Evolutionary conservation across 37 sponge, comb jelly and placozoan genomes (phyloP).

Genomic region (Haliclona indistincta): DNA sequence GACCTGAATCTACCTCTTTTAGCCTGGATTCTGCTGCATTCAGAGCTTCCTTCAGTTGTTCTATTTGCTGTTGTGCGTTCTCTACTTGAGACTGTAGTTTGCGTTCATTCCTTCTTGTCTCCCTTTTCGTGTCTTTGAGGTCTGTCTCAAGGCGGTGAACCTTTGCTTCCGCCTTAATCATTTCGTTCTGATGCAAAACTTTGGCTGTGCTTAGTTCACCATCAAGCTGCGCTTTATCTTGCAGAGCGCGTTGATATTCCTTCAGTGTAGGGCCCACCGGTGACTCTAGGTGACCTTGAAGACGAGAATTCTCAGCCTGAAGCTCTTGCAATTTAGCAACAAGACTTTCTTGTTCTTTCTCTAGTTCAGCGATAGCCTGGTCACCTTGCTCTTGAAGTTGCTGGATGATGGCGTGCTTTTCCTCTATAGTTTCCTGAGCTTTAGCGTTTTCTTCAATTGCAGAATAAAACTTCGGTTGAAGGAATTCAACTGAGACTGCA

Average conservation of each 20-base stretch:
- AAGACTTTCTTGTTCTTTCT: too few species aligned
- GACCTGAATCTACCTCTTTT: neutral
- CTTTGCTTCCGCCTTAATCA: conserved; percentile 34
- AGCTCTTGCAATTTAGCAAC: conserved; percentile 11
- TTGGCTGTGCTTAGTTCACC: conserved; percentile 46
- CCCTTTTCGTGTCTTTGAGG: conserved; percentile 37
- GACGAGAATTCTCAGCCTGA: conserved; percentile 39
- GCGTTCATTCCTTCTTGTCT: conserved; percentile 17
- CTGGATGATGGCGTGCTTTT: conserved; percentile 42
- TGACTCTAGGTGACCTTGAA: conserved; percentile 56
- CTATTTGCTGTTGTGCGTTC: conserved; percentile 4
- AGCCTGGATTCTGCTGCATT: conserved; percentile 3
- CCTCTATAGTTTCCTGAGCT: conserved; percentile 21
- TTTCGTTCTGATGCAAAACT: conserved; percentile 46
- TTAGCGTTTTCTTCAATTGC: conserved; percentile 16
- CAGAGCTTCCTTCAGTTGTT: neutral
- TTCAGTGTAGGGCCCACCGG: conserved; percentile 4
- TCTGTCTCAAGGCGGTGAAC: conserved; percentile 29
- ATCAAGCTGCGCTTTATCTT: conserved; percentile 46
- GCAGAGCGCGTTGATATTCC: conserved; percentile 31
- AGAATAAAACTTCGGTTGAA: conserved; percentile 25
- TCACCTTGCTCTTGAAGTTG: conserved; percentile 28
- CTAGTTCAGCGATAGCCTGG: too few species aligned
- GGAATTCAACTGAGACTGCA: conserved; percentile 14
- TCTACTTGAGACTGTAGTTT: conserved; percentile 2